Base-by-base conservation (phyloP, 2,113 vertebrate species). In the Arvicanthis niloticus region DNA sequence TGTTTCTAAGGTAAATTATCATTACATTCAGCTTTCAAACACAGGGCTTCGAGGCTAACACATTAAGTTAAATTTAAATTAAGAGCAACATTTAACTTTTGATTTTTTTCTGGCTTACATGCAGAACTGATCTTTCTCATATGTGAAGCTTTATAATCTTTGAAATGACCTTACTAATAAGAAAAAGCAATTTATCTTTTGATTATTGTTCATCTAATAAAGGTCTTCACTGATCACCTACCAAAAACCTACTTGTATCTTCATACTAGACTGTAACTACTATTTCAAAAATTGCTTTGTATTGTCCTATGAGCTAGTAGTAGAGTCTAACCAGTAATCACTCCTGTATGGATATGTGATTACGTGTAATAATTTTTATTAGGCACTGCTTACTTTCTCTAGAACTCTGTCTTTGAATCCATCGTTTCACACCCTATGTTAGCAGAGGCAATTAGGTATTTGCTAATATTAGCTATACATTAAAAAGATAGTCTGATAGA, bases 61-160 rank as follows among this genome's bases (percentile, higher is more conserved):
- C 65, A 68, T 70, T 48, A 85, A 62, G 68, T 21, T 67, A n/a
- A 97, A 82, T 73, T 21, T 67, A n/a, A 97, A 82, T 73, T 68
- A 82, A 65, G 65, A 60, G 10, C 37, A 88, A 45, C 40, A 45
- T 34, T 77, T 68, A 9, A 26, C 0, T 60, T 90, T 91, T 70
- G 34, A 85, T 29, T 0, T 62, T 62, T 77, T 94, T 97, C 22
- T 80, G 40, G 0, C 5, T 95, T 80, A 42, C 3, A 89, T 48
- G 37, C 31, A 91, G 37, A 62, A 4, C 5, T 85, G 31, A 42
- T 81, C 8, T 94, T 48, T 16, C 3, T 75, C 1, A 29, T 81
- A 51, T 62, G 22, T 76, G 56, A 77, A 78, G 29, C 77, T 48
- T 93, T 31, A 81, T 37, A 31, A 11, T 81, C 34, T 89, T 91